Conservation (phyloP, 2,888 invertebrate genomes). For the Marronus borbonicus region DNA sequence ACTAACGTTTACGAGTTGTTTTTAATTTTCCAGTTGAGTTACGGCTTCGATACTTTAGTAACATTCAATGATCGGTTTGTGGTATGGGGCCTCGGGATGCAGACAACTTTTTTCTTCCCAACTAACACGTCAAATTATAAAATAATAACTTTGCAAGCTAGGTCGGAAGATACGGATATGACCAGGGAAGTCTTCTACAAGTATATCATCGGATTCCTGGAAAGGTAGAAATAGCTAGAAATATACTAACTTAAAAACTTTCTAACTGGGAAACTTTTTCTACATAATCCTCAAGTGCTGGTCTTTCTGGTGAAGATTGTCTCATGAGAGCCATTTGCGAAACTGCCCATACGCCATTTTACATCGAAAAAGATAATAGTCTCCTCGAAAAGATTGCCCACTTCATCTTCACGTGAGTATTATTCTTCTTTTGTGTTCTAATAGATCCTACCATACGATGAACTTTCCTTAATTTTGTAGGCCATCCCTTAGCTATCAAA, state of each 20-base stretch:
- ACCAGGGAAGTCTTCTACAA: slow-evolving; percentile 62
- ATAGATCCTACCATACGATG: neutral
- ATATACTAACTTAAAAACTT: too few species aligned
- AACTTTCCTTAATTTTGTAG: slow-evolving; percentile 54
- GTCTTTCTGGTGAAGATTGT: slow-evolving; percentile 63
- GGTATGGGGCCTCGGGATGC: slow-evolving; percentile 59
- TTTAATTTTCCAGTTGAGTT: slow-evolving; percentile 15
- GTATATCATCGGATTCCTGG: slow-evolving; percentile 60
- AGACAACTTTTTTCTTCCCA: slow-evolving; percentile 63
- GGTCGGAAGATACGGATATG: slow-evolving; percentile 60
- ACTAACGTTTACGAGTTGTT: neutral
- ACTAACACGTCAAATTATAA: slow-evolving; percentile 60
- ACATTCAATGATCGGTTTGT: neutral
- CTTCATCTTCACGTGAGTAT: slow-evolving; percentile 63
- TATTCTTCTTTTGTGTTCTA: neutral
- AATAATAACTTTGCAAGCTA: slow-evolving; percentile 59
- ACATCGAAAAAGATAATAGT: slow-evolving; percentile 64
- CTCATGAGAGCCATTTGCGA: slow-evolving; percentile 64
- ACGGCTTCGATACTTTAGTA: slow-evolving; percentile 32
- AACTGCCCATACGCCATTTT: slow-evolving; percentile 64
- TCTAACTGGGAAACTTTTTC: neutral
- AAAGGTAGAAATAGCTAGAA: slow-evolving; percentile 58
- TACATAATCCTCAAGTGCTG: slow-evolving; percentile 59
- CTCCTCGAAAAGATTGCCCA: slow-evolving; percentile 67
- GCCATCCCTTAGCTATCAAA: slow-evolving; percentile 60